A percentile compares a stretch with the other conserved stretches of the same genome.
Conservation (phyloP, 2,888 invertebrate genomes). For the Cryptophagus acutangulus region DNA sequence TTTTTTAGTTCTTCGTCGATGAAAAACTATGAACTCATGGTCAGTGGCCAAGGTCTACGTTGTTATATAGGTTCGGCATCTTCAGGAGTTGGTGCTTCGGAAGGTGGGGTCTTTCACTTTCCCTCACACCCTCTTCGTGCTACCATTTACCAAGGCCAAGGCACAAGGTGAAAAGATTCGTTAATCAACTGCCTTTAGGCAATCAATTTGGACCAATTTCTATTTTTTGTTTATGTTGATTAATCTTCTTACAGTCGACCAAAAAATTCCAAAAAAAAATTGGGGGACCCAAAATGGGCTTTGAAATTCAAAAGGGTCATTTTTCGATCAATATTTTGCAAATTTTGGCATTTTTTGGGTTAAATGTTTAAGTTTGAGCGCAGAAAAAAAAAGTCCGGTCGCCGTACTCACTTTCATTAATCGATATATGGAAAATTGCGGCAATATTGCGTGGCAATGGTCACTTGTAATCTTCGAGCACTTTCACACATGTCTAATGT, state of each 20-base stretch:
- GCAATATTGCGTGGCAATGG: slow-evolving; percentile 12
- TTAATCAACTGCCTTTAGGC: too few relatives aligned
- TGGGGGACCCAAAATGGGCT: too few relatives aligned
- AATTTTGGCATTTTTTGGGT: too few relatives aligned
- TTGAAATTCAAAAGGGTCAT: too few relatives aligned
- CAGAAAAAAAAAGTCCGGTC: slow-evolving; percentile 13
- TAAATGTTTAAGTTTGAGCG: too few relatives aligned
- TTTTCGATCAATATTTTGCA: too few relatives aligned
- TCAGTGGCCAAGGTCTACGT: slow-evolving; percentile 24
- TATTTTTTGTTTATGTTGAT: too few relatives aligned
- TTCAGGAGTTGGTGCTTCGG: slow-evolving; percentile 1
- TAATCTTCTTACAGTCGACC: too few relatives aligned
- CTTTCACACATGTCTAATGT: too few relatives aligned
- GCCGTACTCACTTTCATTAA: slow-evolving; percentile 15
- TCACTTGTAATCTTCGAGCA: slow-evolving; percentile 3
- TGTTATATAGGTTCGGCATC: slow-evolving; percentile 40
- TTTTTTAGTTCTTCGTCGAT: slow-evolving; percentile 34
- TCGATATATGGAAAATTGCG: slow-evolving; percentile 10
- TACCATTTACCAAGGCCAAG: slow-evolving; percentile 34
- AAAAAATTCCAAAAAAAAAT: too few relatives aligned
- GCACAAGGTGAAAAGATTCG: slow-evolving; percentile 32
- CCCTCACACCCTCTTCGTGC: slow-evolving; percentile 25
- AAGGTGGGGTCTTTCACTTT: slow-evolving; percentile 23
- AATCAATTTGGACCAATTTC: too few relatives aligned
- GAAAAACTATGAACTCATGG: slow-evolving; percentile 40